A percentile compares a stretch with the other conserved stretches of the same genome.
Evolutionary conservation across 2,113 vertebrate species (phyloP).

Genomic region (Chloropsis hardwickii): DNA sequence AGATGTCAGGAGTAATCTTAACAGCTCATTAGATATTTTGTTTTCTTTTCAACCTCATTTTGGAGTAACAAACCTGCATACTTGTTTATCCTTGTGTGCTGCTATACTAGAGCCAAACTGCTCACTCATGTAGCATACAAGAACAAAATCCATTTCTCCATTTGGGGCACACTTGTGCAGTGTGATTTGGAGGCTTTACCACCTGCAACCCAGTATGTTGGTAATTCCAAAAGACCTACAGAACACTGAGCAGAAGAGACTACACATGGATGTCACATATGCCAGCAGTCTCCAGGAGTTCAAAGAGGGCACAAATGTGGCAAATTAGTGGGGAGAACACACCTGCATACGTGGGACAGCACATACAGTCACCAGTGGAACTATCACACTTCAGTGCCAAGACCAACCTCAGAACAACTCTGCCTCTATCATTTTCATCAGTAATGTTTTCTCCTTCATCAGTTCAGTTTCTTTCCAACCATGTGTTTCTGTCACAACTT

Average conservation of each 20-base stretch:
- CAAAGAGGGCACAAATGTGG: accelerated
- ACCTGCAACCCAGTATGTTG: not conserved
- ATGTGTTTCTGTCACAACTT: not conserved
- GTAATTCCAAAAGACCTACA: not conserved
- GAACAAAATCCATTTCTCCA: not conserved
- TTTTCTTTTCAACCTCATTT: not conserved
- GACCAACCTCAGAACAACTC: not conserved
- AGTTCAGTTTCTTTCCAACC: not conserved
- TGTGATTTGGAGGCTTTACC: not conserved
- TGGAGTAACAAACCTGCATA: not conserved
- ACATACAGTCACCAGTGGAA: not conserved
- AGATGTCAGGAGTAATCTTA: not conserved
- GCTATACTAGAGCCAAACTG: not conserved
- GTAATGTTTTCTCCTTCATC: not conserved
- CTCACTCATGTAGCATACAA: not conserved
- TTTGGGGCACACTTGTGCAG: not conserved
- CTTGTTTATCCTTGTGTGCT: not conserved
- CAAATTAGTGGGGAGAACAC: accelerated
- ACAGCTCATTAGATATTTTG: not conserved
- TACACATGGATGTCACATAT: accelerated
- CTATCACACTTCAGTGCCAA: not conserved
- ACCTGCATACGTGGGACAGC: not conserved
- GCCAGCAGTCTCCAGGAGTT: not conserved
- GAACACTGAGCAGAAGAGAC: not conserved
- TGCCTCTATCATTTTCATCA: not conserved